Evolutionary conservation across 1,140 invertebrate species (phyloP).

Genomic region (Conus betulinus): DNA sequence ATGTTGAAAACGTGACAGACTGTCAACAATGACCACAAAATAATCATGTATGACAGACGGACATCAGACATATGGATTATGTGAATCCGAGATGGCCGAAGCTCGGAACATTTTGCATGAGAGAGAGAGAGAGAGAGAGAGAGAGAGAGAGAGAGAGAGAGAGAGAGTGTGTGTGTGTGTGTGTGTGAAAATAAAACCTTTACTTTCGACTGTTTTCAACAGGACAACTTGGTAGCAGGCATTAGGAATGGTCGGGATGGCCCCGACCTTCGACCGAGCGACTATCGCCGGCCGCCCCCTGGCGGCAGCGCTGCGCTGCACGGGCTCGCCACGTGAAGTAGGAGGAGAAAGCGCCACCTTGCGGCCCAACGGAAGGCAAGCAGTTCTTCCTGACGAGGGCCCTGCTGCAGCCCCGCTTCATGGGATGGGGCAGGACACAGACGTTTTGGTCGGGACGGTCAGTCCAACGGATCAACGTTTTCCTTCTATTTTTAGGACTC

Average conservation of each 20-base stretch:
- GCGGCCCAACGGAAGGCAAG: slow-evolving; percentile 18
- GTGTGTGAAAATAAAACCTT: not conserved
- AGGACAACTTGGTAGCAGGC: slow-evolving; percentile 27
- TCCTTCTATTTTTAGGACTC: too few relatives aligned
- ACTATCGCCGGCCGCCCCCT: not conserved
- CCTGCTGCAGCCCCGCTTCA: not conserved
- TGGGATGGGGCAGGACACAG: not conserved
- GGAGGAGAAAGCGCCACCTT: not conserved
- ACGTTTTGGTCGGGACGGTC: not conserved
- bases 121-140: too few relatives aligned
- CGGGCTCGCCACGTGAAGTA: slow-evolving; percentile 8
- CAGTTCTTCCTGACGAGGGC: not conserved
- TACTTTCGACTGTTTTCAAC: not conserved
- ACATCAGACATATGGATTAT: too few relatives aligned
- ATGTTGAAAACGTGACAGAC: too few relatives aligned
- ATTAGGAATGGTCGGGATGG: slow-evolving; percentile 27
- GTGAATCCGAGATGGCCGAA: too few relatives aligned
- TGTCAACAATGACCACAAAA: too few relatives aligned
- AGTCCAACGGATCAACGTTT: too few relatives aligned
- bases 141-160: not conserved
- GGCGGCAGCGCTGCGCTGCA: not conserved
- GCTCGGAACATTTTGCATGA: too few relatives aligned
- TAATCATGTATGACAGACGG: too few relatives aligned
- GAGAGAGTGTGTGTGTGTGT: not conserved
- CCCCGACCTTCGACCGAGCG: not conserved